Conservation (phyloP, 2,797 vertebrate species). For the Falco peregrinus region DNA sequence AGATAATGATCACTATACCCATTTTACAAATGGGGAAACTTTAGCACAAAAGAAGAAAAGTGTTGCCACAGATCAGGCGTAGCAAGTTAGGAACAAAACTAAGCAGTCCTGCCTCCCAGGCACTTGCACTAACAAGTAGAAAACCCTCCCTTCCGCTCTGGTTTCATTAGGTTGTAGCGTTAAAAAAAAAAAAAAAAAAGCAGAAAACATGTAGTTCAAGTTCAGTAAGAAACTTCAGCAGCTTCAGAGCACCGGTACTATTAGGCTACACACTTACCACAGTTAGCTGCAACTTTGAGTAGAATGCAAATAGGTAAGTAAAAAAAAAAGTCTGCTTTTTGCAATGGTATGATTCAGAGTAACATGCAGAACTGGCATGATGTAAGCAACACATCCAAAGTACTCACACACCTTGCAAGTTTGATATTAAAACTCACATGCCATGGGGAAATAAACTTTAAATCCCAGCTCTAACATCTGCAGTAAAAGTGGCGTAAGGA, state of each 20-base stretch:
- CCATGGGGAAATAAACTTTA: neutral
- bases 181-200: neutral
- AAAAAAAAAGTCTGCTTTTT: neutral
- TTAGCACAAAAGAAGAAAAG: conserved; percentile 19
- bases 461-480: neutral
- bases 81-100: conserved; percentile 20
- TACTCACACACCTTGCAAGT: neutral
- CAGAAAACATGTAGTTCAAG: neutral
- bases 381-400: neutral
- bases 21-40: conserved; percentile 41
- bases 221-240: neutral
- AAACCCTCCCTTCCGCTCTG: conserved; percentile 33
- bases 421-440: neutral
- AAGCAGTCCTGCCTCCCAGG: neutral
- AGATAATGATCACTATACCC: conserved; percentile 51
- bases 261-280: neutral
- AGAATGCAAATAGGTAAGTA: neutral
- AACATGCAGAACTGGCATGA: neutral
- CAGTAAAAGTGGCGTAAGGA: neutral
- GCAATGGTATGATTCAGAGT: neutral
- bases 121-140: conserved; percentile 43
- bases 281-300: neutral
- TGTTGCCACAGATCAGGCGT: conserved; percentile 25
- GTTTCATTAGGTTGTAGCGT: neutral
- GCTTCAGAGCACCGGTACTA: neutral